Percentiles rank a stretch among this genome's conserved stretches.
phyloP scores from a whole-genome alignment of 2,888 invertebrate species.

The Ophion costatus region DNA sequence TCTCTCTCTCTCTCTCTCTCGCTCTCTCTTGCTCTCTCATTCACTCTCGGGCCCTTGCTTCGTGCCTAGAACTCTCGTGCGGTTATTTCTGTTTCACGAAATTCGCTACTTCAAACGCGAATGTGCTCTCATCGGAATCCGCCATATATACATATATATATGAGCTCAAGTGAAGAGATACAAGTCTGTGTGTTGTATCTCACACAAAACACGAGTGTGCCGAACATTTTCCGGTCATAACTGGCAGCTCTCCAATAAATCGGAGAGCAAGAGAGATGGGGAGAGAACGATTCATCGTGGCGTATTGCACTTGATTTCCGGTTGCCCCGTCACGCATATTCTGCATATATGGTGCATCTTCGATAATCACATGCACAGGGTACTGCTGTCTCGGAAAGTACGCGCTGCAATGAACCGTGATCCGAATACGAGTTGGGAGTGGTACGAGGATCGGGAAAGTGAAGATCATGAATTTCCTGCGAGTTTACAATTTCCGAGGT shows the following conservation, averaged over 20 bases:
- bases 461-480: too few species aligned
- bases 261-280: background rate
- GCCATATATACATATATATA: too few species aligned
- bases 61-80: slow-evolving; percentile 8
- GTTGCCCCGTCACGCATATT: background rate
- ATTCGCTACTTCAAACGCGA: slow-evolving; percentile 14
- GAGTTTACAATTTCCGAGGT: too few species aligned
- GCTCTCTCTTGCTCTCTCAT: slow-evolving; percentile 17
- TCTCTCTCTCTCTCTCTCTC: slow-evolving; percentile 35
- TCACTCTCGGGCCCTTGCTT: slow-evolving; percentile 19
- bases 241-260: background rate
- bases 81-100: slow-evolving; percentile 43
- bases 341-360: too few species aligned
- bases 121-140: slow-evolving; percentile 40
- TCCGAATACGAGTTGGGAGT: too few species aligned
- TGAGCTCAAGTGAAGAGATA: too few species aligned
- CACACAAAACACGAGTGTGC: background rate
- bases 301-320: background rate
- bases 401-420: too few species aligned
- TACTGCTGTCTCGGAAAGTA: background rate
- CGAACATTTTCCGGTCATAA: background rate
- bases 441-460: too few species aligned
- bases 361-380: background rate
- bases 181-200: background rate
- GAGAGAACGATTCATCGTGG: background rate